A percentile compares a stretch with the other conserved stretches of the same genome.
phyloP scores from a whole-genome alignment of 2,113 vertebrate species.

The Edolisoma coerulescens region DNA sequence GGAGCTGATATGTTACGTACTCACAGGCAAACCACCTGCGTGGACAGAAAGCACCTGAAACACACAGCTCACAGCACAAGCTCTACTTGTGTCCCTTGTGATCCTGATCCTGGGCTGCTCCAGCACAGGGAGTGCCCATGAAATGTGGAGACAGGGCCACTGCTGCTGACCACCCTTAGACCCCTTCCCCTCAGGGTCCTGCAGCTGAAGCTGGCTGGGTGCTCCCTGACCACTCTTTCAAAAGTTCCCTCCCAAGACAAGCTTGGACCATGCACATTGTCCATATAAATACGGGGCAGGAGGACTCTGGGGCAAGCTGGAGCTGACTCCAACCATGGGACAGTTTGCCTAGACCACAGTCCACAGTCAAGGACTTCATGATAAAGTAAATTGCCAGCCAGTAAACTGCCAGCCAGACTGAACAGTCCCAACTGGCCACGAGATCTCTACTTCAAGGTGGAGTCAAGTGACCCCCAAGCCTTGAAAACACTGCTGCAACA shows the following conservation, averaged over 20 bases:
- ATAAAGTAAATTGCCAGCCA: background rate
- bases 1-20: accelerated
- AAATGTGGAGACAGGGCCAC: accelerated
- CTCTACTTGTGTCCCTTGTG: background rate
- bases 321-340: background rate
- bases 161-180: accelerated
- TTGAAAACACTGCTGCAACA: background rate
- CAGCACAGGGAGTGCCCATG: background rate
- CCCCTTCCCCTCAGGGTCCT: accelerated
- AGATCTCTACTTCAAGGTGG: background rate
- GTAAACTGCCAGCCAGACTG: background rate
- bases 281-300: accelerated
- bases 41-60: background rate
- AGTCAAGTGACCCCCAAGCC: background rate
- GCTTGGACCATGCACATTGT: background rate
- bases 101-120: background rate
- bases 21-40: background rate
- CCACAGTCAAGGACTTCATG: background rate
- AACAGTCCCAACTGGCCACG: background rate
- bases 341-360: background rate
- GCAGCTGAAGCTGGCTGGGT: background rate
- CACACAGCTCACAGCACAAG: background rate
- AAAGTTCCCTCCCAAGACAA: background rate
- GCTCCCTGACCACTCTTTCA: background rate
- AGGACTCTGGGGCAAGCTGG: background rate